These are phyloP conservation scores for Eospalax fontanierii DNA, from an alignment of 2,797 vertebrate species.

Conservation along the genomic window DNA sequence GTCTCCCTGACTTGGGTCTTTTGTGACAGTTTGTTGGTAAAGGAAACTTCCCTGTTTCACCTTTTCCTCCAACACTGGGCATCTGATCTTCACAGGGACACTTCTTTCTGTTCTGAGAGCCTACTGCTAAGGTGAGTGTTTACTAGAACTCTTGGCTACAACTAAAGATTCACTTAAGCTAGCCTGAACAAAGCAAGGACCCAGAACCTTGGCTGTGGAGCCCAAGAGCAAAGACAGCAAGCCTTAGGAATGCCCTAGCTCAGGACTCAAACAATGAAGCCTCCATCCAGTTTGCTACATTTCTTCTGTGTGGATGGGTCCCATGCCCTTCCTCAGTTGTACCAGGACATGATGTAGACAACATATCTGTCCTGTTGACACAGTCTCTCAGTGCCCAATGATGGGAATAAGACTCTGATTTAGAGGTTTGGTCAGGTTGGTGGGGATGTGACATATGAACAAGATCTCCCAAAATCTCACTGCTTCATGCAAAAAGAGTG, in stretches of 20 bases:
- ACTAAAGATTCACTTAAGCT: neutral
- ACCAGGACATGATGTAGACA: neutral
- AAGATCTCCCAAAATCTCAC: neutral
- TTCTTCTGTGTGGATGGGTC: neutral
- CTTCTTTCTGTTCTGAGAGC: neutral
- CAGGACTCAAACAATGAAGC: neutral
- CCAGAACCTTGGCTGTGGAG: too few relatives aligned
- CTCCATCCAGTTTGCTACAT: neutral
- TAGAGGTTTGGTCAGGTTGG: neutral
- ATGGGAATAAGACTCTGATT: neutral
- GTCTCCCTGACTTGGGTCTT: neutral
- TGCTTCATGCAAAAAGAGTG: neutral
- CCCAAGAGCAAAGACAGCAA: too few relatives aligned
- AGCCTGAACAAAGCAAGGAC: neutral
- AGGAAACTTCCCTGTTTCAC: neutral
- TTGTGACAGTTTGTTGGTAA: neutral
- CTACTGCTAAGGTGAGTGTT: neutral
- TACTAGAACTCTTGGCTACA: neutral
- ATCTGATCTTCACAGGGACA: neutral
- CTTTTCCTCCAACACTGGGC: neutral
- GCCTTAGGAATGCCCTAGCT: neutral
- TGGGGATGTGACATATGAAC: neutral
- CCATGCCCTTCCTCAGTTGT: neutral
- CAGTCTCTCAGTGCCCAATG: neutral
- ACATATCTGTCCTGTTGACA: neutral